These are phyloP conservation scores for Bradypus variegatus DNA, from an alignment of 2,797 vertebrate species.

Conservation along the genomic window DNA sequence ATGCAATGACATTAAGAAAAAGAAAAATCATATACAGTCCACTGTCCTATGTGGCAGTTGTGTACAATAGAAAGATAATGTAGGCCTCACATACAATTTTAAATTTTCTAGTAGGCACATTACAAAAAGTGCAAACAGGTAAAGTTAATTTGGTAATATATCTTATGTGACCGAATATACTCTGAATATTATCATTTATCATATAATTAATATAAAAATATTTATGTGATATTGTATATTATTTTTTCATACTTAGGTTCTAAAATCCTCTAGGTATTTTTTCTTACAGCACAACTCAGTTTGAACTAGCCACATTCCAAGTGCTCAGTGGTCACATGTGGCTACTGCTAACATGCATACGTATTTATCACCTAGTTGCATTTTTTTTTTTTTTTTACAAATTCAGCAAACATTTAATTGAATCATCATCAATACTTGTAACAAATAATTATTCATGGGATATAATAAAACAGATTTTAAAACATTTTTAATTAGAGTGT, in stretches of 20 bases:
- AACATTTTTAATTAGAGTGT: not conserved
- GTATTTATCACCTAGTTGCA: not conserved
- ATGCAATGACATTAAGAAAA: not conserved
- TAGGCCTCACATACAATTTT: not conserved
- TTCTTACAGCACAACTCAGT: not conserved
- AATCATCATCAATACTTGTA: not conserved
- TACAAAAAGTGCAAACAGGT: not conserved
- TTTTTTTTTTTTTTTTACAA: too few relatives aligned
- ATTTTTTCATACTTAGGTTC: not conserved
- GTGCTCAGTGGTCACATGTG: not conserved
- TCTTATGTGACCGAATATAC: not conserved
- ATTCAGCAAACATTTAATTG: not conserved
- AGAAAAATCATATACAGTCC: not conserved
- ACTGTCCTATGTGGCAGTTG: not conserved
- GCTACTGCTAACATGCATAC: not conserved
- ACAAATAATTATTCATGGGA: not conserved
- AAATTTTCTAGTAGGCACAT: not conserved
- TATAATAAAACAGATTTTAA: not conserved
- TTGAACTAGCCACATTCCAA: not conserved
- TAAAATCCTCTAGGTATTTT: not conserved
- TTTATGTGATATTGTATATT: not conserved
- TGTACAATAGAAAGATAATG: not conserved
- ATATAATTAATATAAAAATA: slow-evolving; percentile 12
- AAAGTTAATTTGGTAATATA: slow-evolving; percentile 2
- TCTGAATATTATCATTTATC: not conserved